These are phyloP conservation scores for Pseudachorutes palmiensis DNA, from an alignment of 1,140 invertebrate genomes.

Conservation along the genomic window DNA sequence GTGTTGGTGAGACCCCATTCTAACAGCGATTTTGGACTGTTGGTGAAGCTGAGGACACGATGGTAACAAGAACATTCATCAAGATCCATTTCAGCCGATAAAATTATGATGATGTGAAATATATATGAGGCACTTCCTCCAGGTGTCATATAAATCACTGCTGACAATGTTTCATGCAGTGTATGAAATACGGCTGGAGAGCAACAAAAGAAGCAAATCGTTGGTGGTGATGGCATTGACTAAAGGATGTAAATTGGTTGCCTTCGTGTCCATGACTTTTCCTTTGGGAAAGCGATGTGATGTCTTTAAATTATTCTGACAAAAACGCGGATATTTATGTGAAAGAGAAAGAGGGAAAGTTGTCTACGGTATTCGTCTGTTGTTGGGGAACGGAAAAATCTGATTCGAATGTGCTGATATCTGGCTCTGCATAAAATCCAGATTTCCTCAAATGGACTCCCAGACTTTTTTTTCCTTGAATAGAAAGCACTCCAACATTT, in stretches of 20 bases:
- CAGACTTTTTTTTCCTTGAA: neutral
- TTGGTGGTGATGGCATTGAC: neutral
- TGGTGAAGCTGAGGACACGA: no score
- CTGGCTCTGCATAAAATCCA: conserved; percentile 2
- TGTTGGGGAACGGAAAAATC: neutral
- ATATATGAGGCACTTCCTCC: no score
- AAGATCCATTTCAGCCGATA: no score
- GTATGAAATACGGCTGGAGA: no score
- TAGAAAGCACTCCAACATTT: neutral
- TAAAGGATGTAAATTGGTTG: neutral
- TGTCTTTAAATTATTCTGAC: neutral
- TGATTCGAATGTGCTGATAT: conserved; percentile 4
- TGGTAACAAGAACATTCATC: no score
- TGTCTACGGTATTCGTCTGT: neutral
- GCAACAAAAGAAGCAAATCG: no score
- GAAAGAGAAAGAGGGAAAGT: neutral
- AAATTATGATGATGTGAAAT: no score
- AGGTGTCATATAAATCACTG: no score
- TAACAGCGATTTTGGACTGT: no score
- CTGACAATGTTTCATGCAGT: no score
- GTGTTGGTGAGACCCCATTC: neutral
- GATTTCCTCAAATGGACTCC: conserved; percentile 9
- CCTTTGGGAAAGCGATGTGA: neutral
- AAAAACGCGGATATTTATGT: neutral
- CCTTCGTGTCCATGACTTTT: neutral